Conservation (phyloP, 1,140 invertebrate genomes). For the Harpegnathos saltator region DNA sequence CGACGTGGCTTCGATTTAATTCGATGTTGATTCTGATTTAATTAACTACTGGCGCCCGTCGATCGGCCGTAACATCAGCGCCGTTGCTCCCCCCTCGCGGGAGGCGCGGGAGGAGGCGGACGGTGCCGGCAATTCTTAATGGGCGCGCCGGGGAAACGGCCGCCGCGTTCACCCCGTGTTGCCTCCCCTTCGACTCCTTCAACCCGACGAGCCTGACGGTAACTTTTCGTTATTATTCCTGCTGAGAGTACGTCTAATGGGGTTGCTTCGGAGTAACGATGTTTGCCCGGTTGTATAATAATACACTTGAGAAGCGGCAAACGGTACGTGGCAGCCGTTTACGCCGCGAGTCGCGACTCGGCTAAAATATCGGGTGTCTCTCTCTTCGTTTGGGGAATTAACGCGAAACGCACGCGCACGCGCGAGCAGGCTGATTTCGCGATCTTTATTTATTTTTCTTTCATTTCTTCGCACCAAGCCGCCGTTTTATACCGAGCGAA, state of each 20-base stretch:
- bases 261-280: conserved; percentile 14
- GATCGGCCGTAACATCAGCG: conserved; percentile 61
- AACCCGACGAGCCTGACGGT: no score
- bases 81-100: conserved; percentile 6
- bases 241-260: conserved; percentile 13
- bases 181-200: no score
- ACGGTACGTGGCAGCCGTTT: not conserved
- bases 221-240: conserved; percentile 45
- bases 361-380: not conserved
- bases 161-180: not conserved
- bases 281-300: conserved; percentile 27
- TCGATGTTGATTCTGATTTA: conserved; percentile 78
- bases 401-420: not conserved
- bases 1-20: conserved; percentile 72
- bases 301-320: conserved; percentile 9
- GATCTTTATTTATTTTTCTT: no score
- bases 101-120: no score
- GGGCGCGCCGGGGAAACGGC: conserved; percentile 15
- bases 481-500: no score
- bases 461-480: not conserved
- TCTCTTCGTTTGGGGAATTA: not conserved
- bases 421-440: not conserved
- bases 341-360: no score
- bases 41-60: conserved; percentile 72
- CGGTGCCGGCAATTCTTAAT: conserved; percentile 65